These are phyloP conservation scores for Cryptoblepharus egeriae DNA, from an alignment of 2,797 vertebrate species.

Conservation along the genomic window DNA sequence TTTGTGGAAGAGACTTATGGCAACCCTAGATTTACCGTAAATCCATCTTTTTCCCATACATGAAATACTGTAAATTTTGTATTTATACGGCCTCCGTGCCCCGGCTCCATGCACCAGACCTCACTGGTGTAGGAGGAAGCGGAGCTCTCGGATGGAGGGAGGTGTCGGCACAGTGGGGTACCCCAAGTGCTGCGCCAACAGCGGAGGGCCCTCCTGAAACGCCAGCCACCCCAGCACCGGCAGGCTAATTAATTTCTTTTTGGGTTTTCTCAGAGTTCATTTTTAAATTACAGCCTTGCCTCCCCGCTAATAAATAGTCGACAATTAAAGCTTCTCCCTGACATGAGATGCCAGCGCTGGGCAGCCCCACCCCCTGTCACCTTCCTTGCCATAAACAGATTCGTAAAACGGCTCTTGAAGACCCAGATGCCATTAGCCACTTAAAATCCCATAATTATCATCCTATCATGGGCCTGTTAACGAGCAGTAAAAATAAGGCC, in stretches of 20 bases:
- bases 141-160: background rate
- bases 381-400: slow-evolving; percentile 85
- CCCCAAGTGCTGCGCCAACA: background rate
- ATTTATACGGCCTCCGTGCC: too few species aligned
- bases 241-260: slow-evolving; percentile 77
- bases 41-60: too few species aligned
- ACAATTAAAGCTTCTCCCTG: slow-evolving; percentile 82
- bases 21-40: too few species aligned
- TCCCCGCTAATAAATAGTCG: slow-evolving; percentile 85
- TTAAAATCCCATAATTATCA: slow-evolving; percentile 95
- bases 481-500: slow-evolving; percentile 93
- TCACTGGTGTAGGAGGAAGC: background rate
- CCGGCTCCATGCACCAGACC: background rate
- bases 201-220: slow-evolving; percentile 41
- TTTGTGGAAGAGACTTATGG: too few species aligned
- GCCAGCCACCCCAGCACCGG: slow-evolving; percentile 45
- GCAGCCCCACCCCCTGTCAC: slow-evolving; percentile 81
- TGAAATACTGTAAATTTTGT: too few species aligned
- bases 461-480: slow-evolving; percentile 95
- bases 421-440: slow-evolving; percentile 88
- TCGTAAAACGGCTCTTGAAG: slow-evolving; percentile 86
- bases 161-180: background rate
- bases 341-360: slow-evolving; percentile 83
- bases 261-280: slow-evolving; percentile 80
- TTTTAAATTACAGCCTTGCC: slow-evolving; percentile 83